Percentiles rank a stretch among this genome's conserved stretches.
Conservation (phyloP, 2,888 invertebrate genomes). For the Phyllotreta striolata region DNA sequence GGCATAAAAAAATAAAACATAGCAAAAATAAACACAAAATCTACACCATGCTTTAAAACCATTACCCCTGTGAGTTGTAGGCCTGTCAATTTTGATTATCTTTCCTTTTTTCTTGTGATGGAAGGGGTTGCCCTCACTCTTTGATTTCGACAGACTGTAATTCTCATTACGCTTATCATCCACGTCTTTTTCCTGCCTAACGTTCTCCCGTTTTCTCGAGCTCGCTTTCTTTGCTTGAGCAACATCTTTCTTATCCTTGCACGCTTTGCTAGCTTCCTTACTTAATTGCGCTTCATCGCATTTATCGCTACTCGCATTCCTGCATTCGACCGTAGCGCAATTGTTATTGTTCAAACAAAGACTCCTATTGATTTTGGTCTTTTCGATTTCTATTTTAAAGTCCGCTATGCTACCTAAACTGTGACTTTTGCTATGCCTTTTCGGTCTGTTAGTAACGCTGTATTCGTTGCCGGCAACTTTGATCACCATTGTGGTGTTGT, state of each 20-base stretch:
- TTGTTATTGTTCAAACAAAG: constrained; percentile 44
- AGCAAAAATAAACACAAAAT: constrained; percentile 33
- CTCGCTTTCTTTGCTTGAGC: constrained; percentile 18
- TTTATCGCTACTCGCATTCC: constrained; percentile 28
- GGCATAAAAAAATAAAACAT: constrained; percentile 12
- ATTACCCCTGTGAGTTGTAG: constrained; percentile 53
- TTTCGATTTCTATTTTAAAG: constrained; percentile 55
- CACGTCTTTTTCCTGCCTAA: constrained; percentile 29
- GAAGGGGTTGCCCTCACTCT: constrained; percentile 60
- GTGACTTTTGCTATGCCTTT: constrained; percentile 57
- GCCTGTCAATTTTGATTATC: constrained; percentile 56
- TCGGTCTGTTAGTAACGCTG: constrained; percentile 58
- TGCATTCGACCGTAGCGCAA: constrained; percentile 34
- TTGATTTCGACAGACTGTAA: constrained; percentile 57
- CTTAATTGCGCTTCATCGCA: constrained; percentile 23
- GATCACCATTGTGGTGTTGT: constrained; percentile 60
- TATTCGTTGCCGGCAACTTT: constrained; percentile 61
- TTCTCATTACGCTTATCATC: constrained; percentile 40
- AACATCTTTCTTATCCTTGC: constrained; percentile 17
- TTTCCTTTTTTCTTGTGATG: constrained; percentile 57
- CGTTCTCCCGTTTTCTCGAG: constrained; percentile 8
- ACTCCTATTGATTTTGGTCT: constrained; percentile 51
- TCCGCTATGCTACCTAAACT: constrained; percentile 60
- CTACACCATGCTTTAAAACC: constrained; percentile 38
- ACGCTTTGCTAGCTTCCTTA: constrained; percentile 12